Conservation (phyloP, 2,888 invertebrate species). For the Drosophila borealis region DNA sequence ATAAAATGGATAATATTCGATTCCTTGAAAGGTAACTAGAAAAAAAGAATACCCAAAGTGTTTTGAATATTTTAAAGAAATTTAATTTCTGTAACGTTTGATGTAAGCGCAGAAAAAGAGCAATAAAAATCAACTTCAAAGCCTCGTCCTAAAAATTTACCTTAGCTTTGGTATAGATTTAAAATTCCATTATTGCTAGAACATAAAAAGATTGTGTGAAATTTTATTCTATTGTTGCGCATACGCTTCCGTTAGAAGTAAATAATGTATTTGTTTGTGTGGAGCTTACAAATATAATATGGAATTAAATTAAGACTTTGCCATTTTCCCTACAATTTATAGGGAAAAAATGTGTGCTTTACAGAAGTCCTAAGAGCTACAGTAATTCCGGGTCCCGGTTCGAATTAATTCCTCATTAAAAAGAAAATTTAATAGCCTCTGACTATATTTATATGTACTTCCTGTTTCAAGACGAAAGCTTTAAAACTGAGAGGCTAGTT, state of each 20-base stretch:
- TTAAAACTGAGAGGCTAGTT: not conserved
- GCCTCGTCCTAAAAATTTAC: not conserved
- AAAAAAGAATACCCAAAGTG: too few relatives aligned
- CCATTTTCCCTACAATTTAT: too few relatives aligned
- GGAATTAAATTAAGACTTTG: not conserved
- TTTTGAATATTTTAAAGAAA: not conserved
- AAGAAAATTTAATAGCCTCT: too few relatives aligned
- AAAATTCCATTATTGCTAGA: not conserved
- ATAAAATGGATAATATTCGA: constrained; percentile 7
- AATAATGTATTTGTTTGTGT: not conserved
- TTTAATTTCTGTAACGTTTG: too few relatives aligned
- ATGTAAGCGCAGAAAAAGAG: not conserved
- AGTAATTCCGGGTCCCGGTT: too few relatives aligned
- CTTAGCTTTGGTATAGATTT: constrained; percentile 1
- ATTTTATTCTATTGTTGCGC: not conserved
- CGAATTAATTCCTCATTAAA: too few relatives aligned
- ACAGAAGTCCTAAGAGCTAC: too few relatives aligned
- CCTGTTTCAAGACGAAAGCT: too few relatives aligned
- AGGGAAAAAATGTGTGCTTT: too few relatives aligned
- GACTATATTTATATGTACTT: too few relatives aligned
- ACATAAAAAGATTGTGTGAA: not conserved
- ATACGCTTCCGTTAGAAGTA: not conserved
- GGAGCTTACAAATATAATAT: not conserved
- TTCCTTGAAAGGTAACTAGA: not conserved
- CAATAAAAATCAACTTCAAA: constrained; percentile 6